Percentiles rank a stretch among this genome's conserved stretches.
Evolutionary conservation across 2,888 invertebrate species (phyloP).

Genomic region (Biston stratarius): DNA sequence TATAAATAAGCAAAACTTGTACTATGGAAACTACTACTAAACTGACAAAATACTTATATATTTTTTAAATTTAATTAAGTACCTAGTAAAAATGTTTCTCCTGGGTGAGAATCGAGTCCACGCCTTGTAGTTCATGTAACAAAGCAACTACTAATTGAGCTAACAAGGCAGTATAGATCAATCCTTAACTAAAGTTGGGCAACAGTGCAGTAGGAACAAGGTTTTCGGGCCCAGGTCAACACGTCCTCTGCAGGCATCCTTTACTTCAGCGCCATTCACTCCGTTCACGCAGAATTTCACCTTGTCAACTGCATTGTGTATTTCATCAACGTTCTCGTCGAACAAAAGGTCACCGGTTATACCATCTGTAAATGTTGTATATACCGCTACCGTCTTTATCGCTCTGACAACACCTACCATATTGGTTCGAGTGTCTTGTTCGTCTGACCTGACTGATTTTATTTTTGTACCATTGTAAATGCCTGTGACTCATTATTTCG

Average conservation of each 20-base stretch:
- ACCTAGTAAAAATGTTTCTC: too few relatives aligned
- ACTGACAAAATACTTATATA: too few relatives aligned
- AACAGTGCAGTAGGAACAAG: conserved; percentile 65
- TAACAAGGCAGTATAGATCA: neutral
- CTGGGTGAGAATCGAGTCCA: too few relatives aligned
- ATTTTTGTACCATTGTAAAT: conserved; percentile 34
- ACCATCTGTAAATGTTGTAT: conserved; percentile 46
- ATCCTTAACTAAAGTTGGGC: conserved; percentile 50
- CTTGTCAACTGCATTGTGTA: conserved; percentile 73
- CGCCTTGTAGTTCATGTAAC: too few relatives aligned
- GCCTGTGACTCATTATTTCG: conserved; percentile 40
- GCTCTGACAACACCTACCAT: conserved; percentile 37
- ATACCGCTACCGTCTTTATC: conserved; percentile 43
- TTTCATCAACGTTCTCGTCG: conserved; percentile 64
- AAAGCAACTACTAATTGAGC: too few relatives aligned
- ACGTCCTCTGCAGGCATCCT: conserved; percentile 69
- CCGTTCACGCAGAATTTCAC: conserved; percentile 71
- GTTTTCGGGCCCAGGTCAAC: conserved; percentile 60
- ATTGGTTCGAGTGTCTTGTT: conserved; percentile 30
- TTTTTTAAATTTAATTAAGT: too few relatives aligned
- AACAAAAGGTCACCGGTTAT: conserved; percentile 60
- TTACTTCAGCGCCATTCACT: conserved; percentile 74
- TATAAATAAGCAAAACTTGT: too few relatives aligned
- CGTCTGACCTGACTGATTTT: conserved; percentile 23
- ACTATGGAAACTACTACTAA: too few relatives aligned